These are phyloP conservation scores for Heliconius erato DNA, from an alignment of 2,888 invertebrate genomes.

Conservation along the genomic window DNA sequence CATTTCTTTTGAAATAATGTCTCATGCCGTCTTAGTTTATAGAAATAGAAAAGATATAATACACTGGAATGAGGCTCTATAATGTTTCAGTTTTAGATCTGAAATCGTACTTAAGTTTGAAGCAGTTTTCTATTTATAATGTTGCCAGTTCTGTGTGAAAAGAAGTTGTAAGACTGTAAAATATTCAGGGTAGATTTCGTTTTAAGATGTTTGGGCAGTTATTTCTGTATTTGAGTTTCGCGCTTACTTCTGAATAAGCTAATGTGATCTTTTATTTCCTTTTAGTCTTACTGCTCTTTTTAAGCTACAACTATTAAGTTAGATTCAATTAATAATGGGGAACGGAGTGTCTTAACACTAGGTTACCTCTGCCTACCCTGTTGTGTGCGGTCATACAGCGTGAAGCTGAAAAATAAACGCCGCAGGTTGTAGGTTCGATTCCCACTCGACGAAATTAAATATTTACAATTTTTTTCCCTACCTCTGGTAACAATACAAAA, in stretches of 20 bases:
- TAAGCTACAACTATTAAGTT: too few species aligned
- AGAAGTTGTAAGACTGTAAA: not conserved
- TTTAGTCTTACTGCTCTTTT: not conserved
- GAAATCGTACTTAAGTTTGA: constrained; percentile 17
- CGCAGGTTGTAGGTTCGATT: too few species aligned
- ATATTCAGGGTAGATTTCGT: not conserved
- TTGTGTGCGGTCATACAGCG: too few species aligned
- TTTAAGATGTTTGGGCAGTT: not conserved
- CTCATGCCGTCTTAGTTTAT: constrained; percentile 45
- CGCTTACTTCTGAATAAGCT: not conserved
- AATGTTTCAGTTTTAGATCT: constrained; percentile 34
- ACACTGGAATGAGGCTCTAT: constrained; percentile 42
- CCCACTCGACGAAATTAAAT: too few species aligned
- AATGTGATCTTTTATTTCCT: not conserved
- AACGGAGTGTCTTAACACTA: too few species aligned
- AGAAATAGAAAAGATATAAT: constrained; percentile 41
- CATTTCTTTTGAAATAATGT: constrained; percentile 50
- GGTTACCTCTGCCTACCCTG: too few species aligned
- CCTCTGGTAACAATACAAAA: too few species aligned
- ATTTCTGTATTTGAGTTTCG: not conserved
- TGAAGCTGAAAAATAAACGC: too few species aligned
- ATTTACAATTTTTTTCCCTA: too few species aligned
- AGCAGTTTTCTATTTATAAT: constrained; percentile 5
- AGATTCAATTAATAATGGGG: too few species aligned
- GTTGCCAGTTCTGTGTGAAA: not conserved